Conservation (phyloP, 2,113 vertebrate species). For the Nothoprocta perdicaria region DNA sequence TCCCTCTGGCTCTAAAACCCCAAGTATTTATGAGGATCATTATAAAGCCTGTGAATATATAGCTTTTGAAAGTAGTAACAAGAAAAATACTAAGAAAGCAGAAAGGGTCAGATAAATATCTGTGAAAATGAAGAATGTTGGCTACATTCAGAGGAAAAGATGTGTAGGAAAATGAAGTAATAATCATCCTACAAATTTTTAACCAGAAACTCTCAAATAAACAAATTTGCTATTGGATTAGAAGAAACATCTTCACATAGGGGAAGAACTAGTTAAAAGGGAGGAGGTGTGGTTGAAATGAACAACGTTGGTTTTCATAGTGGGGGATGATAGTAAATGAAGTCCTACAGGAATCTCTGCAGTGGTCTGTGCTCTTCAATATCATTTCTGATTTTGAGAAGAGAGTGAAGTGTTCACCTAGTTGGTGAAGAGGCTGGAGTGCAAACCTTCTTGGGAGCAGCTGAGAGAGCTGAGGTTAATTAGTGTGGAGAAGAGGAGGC, state of each 20-base stretch:
- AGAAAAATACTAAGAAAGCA: constrained; percentile 15
- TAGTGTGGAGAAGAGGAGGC: too few relatives aligned
- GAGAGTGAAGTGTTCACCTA: neutral
- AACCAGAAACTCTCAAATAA: neutral
- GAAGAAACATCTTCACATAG: neutral
- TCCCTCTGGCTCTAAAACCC: neutral
- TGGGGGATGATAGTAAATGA: neutral
- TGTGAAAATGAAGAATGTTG: neutral
- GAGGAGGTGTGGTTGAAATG: neutral
- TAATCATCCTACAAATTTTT: neutral
- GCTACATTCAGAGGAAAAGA: neutral
- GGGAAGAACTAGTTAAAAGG: neutral
- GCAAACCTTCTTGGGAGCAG: too few relatives aligned
- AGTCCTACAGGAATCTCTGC: neutral
- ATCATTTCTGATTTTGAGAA: neutral
- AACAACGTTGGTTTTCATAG: neutral
- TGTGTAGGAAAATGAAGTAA: neutral
- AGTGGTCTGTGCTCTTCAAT: neutral
- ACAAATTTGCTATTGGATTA: neutral
- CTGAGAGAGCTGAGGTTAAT: too few relatives aligned
- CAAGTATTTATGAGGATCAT: constrained; percentile 14
- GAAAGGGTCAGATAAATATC: neutral
- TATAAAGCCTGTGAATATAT: neutral
- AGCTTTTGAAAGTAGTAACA: neutral
- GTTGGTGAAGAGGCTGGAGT: too few relatives aligned